Evolutionary conservation across 2,113 vertebrate genomes (phyloP), one percentile per base, ranked within the genome.

Genomic region (Chloroceryle aenea): DNA sequence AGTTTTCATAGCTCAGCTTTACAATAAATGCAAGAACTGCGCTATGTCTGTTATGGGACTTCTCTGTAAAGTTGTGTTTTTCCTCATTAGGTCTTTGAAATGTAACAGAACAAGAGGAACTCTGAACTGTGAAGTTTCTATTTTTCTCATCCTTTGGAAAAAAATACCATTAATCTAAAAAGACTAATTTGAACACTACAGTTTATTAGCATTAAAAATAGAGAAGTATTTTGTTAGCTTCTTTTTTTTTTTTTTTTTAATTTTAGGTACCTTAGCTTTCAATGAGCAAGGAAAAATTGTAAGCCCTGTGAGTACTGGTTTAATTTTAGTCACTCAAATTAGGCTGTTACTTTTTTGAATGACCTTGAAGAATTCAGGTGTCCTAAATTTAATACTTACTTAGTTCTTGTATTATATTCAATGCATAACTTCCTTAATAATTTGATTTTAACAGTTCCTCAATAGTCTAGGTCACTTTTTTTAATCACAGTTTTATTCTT

Each of bases 271-370:
- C 30, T 63, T 76, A 64, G 43, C 64, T 82, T 90, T 92, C 87
- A 90, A 14, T 72, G 81, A 92, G 45, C 16, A 94, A 93, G 95
- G 34, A 61, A 80, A 92, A 85, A 34, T 26, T 95, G 38, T 85
- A 92, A 92, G 52, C 72, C 48, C 66, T 38, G 6, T 34, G 48
- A 90, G 38, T 93, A 71, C 32, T 66, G 45, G 45, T 89, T 96
- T 96, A 97, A 95, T 72, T 97, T 64, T 93, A 96, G 50, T 42
- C 69, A 95, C 50, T 91, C 73, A 86, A 97, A 96, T 94, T 87
- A 96, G 93, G 67, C 58, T 18, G 5, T 52, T 83, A 81, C 34
- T 43, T 78, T 91, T 84, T 80, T 94, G 53, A 64, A 89, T 87
- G 52, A 94, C 93, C 74, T 96, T 66, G 87, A 96, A 94, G 56